Percentiles rank a stretch among this genome's conserved stretches.
These are phyloP conservation scores for Gonatopus flavifemur DNA, from an alignment of 1,140 invertebrate species.

Conservation along the genomic window DNA sequence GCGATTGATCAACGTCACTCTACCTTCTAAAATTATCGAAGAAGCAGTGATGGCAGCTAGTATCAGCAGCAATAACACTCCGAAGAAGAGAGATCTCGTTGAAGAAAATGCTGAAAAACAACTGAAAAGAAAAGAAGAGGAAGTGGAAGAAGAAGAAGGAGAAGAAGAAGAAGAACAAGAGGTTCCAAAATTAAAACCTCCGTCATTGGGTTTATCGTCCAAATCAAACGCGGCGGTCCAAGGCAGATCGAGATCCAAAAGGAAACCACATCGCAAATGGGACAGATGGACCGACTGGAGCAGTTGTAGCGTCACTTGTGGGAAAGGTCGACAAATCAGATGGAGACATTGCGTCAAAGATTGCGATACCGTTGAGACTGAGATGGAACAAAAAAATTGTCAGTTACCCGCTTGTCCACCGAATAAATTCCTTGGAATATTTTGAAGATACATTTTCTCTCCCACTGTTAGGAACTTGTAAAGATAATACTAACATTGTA, in stretches of 20 bases:
- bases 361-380: constrained; percentile 45
- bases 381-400: constrained; percentile 57
- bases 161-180: not conserved
- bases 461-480: not conserved
- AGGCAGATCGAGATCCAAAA: not conserved
- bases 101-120: not conserved
- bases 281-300: constrained; percentile 63
- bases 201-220: not conserved
- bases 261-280: constrained; percentile 44
- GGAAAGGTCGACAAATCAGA: constrained; percentile 62
- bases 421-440: constrained; percentile 41
- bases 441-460: constrained; percentile 11
- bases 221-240: not conserved
- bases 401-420: constrained; percentile 53
- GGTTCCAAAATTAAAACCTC: too few species aligned
- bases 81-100: not conserved
- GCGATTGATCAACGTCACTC: not conserved
- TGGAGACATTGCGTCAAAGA: constrained; percentile 60
- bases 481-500: not conserved
- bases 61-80: not conserved
- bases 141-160: not conserved
- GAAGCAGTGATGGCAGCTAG: not conserved
- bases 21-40: not conserved
- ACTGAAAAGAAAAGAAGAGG: not conserved
- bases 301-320: constrained; percentile 63